Evolutionary conservation across 2,113 vertebrate species (phyloP), one percentile per base, ranked within the genome.

Genomic region (Ciconia stormi): DNA sequence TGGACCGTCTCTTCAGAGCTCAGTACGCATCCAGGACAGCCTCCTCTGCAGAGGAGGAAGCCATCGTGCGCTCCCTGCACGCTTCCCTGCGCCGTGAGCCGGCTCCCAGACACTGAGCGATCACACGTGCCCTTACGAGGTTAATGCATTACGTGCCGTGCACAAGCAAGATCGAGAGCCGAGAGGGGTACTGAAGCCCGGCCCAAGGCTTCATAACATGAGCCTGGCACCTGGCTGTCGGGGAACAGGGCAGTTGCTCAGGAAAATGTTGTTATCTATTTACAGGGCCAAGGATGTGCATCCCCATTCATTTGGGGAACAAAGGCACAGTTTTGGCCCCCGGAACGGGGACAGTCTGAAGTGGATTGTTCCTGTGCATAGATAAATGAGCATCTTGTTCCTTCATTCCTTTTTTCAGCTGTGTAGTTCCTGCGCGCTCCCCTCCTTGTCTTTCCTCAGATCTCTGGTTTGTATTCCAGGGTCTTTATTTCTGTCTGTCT

Each of bases 281-380:
- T 42, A 2, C 26, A 44, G 58, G 21, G 53, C 67, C 40, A 7
- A 16, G 56, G 16, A 17, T 47, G 27, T 40, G 61, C 66, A 9
- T 67, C 52, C n/a, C 40, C 19, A 1, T 49, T 34, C 36, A 7
- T 78, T 8, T 63, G 53, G 61, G 69, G 52, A 63, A 2, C 16
- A 65, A 30, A 87, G 59, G 19, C 50, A 12, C 12, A 13, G 16
- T 29, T 72, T 72, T 66, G 6, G 40, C n/a, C 21, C 20, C 44
- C 23, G 59, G 32, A 58, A 27, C 7, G 0, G 11, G 36, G 42
- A 0, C 36, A 42, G 25, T 16, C 46, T 2, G 0, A n/a, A 44
- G 2, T 16, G 42, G 15, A 10, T 76, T 71, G n/a, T 66, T 83
- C 38, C 66, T 34, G 29, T 30, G 38, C 4, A 2, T 46, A 38